Percentiles rank a stretch among this genome's conserved stretches.
phyloP scores from a whole-genome alignment of 2,797 vertebrate genomes.

The Vipera latastei region DNA sequence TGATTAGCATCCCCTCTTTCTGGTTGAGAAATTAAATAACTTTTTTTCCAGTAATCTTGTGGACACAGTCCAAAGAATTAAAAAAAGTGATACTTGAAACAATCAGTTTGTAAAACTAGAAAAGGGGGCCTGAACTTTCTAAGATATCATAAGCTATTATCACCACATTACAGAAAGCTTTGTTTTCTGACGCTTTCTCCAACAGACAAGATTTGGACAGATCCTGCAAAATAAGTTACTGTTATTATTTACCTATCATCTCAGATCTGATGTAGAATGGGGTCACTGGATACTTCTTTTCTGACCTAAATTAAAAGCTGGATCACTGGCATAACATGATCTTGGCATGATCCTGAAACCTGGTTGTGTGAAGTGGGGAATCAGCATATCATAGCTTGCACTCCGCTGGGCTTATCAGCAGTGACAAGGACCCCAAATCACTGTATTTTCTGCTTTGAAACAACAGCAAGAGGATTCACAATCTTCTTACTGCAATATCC shows the following conservation, averaged over 20 bases:
- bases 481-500: background rate
- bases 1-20: background rate
- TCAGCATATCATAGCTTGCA: background rate
- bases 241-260: background rate
- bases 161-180: background rate
- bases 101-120: background rate
- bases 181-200: background rate
- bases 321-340: background rate
- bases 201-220: background rate
- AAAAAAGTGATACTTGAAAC: background rate
- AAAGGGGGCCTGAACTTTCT: background rate
- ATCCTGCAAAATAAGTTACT: background rate
- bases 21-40: background rate
- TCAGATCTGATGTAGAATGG: background rate
- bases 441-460: background rate
- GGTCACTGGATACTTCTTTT: background rate
- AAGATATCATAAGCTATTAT: background rate
- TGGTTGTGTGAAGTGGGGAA: background rate
- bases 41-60: background rate
- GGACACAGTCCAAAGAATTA: background rate
- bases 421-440: background rate
- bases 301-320: background rate
- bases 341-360: background rate
- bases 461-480: background rate
- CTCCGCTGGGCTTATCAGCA: background rate